A percentile compares a stretch with the other conserved stretches of the same genome.
Evolutionary conservation across 2,797 vertebrate genomes (phyloP).

Genomic region (Discoglossus pictus): DNA sequence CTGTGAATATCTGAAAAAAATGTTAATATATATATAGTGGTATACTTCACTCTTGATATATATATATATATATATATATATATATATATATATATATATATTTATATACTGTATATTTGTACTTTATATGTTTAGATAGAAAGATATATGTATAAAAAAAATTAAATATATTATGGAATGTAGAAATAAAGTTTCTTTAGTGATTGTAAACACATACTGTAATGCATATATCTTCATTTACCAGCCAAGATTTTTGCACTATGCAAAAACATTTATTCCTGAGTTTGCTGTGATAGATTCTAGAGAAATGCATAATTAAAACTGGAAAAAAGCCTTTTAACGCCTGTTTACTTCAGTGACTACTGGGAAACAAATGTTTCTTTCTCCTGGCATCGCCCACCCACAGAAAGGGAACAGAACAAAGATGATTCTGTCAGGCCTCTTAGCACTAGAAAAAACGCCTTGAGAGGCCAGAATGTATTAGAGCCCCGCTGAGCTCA

Average conservation of each 20-base stretch:
- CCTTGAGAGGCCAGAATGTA: slow-evolving; percentile 78
- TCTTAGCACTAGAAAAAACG: slow-evolving; percentile 66
- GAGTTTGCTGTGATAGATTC: slow-evolving; percentile 58
- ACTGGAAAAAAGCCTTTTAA: slow-evolving; percentile 67
- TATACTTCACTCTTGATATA: too few species aligned
- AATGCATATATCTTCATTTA: slow-evolving; percentile 54
- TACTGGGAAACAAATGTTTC: slow-evolving; percentile 86
- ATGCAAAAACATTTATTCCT: slow-evolving; percentile 55
- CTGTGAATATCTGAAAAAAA: too few species aligned
- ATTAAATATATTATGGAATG: too few species aligned
- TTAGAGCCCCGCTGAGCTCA: slow-evolving; percentile 78
- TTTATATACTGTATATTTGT: slow-evolving; percentile 6
- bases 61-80: slow-evolving; percentile 35
- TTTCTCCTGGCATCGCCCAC: slow-evolving; percentile 81
- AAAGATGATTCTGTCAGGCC: slow-evolving; percentile 85
- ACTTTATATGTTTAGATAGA: too few species aligned
- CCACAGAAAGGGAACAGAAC: slow-evolving; percentile 85
- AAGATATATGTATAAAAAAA: slow-evolving; percentile 20
- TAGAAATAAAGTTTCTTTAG: too few species aligned
- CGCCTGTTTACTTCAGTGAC: slow-evolving; percentile 79
- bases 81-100: slow-evolving; percentile 38
- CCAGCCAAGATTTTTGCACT: slow-evolving; percentile 53
- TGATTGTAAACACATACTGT: too few species aligned
- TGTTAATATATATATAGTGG: slow-evolving; percentile 9
- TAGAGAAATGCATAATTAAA: slow-evolving; percentile 74